Base-by-base conservation (phyloP, 2,888 invertebrate species). In the Andrena haemorrhoa region DNA sequence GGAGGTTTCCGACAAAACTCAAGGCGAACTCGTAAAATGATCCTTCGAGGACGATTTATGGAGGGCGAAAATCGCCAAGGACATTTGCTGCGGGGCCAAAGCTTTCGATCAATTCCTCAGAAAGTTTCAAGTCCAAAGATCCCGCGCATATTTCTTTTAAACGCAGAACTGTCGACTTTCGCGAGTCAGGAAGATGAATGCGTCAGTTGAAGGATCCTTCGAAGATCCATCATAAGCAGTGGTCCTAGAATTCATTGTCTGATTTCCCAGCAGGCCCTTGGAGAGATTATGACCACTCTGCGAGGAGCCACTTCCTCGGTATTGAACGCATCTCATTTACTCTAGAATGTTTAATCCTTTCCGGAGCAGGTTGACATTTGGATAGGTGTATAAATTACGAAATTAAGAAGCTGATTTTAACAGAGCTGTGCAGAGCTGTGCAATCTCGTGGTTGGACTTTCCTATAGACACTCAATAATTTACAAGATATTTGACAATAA, bases 221-320 rank as follows among this genome's bases (percentile, higher is more conserved):
- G 49, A 7, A 49, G 33, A 65, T 60, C 71, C 53, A 65, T 75
- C 75, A 61, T 49, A 71, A 53, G 66, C 75, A 69, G 79, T 75
- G 58, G 68, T 78, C 70, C 47, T 63, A 49, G 66, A 72, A 78
- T 83, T 75, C 71, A 72, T 78, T 71, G 74, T 69, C 23, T 53
- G 75, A 83, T 83, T 83, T 83, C 83, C 75, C 83, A 75, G 61
- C 53, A 64, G 75, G 29, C 75, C 23, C 58, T 58, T 16, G 23
- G 61, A 16, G 12, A 56, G 56, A 82, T 79, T 65, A 75, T 41
- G 4, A 26, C 53, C 53, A 29, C 49, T 60, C 58, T 20, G 58
- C 8, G 16, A n/a, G n/a, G 41, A 68, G 53, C 41, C 16, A 41
- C 41, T 41, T 41, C 4, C 41, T 16, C 16, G 16, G 41, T 41